phyloP scores from a whole-genome alignment of 2,113 vertebrate species.

The Lagopus muta region DNA sequence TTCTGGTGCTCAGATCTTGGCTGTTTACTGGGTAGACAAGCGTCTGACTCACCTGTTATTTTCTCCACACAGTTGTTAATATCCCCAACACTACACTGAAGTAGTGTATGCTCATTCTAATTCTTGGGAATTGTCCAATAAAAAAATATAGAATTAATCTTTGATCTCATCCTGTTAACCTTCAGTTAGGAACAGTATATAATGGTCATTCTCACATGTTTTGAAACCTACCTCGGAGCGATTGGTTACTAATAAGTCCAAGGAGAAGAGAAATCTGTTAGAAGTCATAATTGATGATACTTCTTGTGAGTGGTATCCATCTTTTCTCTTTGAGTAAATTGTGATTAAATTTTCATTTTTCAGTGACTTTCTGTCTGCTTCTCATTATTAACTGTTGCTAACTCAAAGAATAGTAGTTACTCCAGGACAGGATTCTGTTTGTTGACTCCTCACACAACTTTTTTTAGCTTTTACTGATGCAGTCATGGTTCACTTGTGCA shows the following conservation, averaged over 20 bases:
- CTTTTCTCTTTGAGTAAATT: background rate
- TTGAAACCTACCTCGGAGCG: conserved; percentile 23
- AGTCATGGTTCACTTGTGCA: background rate
- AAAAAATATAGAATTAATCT: background rate
- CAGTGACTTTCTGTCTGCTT: conserved; percentile 3
- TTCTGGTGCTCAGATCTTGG: rapidly evolving
- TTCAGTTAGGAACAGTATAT: background rate
- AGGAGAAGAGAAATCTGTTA: conserved; percentile 39
- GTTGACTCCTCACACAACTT: background rate
- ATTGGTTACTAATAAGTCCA: conserved; percentile 21
- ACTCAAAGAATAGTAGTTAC: conserved; percentile 3
- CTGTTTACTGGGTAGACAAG: background rate
- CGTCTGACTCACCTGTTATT: background rate
- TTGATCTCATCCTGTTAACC: background rate
- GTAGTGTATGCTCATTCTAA: background rate
- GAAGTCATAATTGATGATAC: conserved; percentile 30
- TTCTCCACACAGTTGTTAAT: background rate
- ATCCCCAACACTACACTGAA: background rate
- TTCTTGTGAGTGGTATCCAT: conserved; percentile 21
- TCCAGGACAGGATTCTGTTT: background rate
- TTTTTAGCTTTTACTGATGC: background rate
- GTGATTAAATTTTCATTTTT: background rate
- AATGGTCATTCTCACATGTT: background rate
- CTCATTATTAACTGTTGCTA: conserved; percentile 29
- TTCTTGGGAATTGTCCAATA: background rate